Base-by-base conservation (phyloP, 2,113 vertebrate species). In the Piliocolobus tephrosceles region DNA sequence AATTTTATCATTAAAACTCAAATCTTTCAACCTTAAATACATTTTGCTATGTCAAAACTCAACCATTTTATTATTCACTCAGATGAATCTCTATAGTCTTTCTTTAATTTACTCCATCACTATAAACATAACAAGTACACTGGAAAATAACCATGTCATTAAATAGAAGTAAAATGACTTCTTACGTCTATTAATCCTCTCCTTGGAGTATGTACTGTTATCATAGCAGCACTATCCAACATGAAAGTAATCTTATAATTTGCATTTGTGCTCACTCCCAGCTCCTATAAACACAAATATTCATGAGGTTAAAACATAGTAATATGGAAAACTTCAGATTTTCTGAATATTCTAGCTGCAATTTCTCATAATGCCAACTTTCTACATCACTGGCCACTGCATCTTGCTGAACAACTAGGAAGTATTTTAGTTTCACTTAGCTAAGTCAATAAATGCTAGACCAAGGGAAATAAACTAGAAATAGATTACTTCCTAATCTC, bases 181-280 rank as follows among this genome's bases (percentile, higher is more conserved):
- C 98, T 98, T 96, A 99, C 99, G 98, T 99, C 99, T 97, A 99
- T 99, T 3, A 99, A 98, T 52, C 99, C 99, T 98, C 99, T 99
- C 84, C 99, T 99, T 12, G 99, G 99, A 8, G 99, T 99, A 97
- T 99, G 99, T 30, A 99, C 99, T 3, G 99, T 99, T 98, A 99
- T 99, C 99, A 99, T 99, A 95, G 99, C 99, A 94, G 99, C 99
- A 94, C 99, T 99, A 98, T 99, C 99, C 99, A 99, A 97, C 99
- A 99, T 99, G 98, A 99, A 99, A 7, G 99, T 99, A 90, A 99
- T 99, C 99, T 99, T 99, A 98, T 99, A 99, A 98, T 99, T 99
- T 17, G 99, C 99, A 97, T 99, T 99, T 94, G 99, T 99, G 4
- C 99, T 99, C 98, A 99, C 99, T 88, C 99, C 99, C 79, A 99